Evolutionary conservation across 92 coral and sea anemone genomes (phyloP).

Genomic region (Palythoa grandis): DNA sequence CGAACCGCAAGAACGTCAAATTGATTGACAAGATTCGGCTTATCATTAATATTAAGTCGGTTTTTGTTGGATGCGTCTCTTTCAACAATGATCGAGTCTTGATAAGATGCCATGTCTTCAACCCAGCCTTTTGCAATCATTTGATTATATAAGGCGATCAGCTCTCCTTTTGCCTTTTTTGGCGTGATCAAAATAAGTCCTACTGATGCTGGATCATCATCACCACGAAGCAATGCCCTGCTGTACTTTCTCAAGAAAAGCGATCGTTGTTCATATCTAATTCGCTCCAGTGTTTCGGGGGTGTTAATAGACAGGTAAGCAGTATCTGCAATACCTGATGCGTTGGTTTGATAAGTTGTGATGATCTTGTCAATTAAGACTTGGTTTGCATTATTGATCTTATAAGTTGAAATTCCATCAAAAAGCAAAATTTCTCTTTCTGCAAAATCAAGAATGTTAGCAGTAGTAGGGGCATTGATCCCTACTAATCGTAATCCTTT

Average conservation of each 20-base stretch:
- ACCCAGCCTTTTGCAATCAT: not conserved
- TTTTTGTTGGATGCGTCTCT: not conserved
- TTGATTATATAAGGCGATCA: not conserved
- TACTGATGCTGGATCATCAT: not conserved
- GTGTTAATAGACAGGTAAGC: not conserved
- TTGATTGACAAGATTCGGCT: too few species aligned
- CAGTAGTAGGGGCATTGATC: too few species aligned
- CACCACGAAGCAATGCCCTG: not conserved
- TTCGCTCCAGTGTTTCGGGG: not conserved
- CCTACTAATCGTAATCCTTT: too few species aligned
- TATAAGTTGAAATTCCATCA: too few species aligned
- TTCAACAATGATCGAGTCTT: not conserved
- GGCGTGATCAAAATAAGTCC: slow-evolving; percentile 5
- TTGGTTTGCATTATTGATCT: too few species aligned
- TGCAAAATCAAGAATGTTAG: too few species aligned
- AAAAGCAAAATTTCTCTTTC: too few species aligned
- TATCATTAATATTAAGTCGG: too few species aligned
- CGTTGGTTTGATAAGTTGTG: not conserved
- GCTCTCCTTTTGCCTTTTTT: not conserved
- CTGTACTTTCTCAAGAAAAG: not conserved
- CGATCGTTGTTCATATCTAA: not conserved
- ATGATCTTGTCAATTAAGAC: not conserved
- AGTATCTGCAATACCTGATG: not conserved
- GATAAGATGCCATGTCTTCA: not conserved
- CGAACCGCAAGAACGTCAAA: too few species aligned